phyloP scores from a whole-genome alignment of 1,140 invertebrate genomes.

The Pachypsylla venusta region DNA sequence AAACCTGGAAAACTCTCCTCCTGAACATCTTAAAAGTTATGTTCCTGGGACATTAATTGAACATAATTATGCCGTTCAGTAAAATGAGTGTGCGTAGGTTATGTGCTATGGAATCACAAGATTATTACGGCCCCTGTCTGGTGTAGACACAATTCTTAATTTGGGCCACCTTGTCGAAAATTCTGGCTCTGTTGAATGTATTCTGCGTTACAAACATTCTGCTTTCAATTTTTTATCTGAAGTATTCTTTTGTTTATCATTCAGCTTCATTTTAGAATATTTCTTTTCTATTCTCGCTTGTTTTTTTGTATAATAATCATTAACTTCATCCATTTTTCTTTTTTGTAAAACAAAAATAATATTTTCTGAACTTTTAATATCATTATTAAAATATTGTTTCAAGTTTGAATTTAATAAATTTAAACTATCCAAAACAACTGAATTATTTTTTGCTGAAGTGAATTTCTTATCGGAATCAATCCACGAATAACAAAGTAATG shows the following conservation, averaged over 20 bases:
- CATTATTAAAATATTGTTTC: neutral
- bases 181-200: no score
- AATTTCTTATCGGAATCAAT: neutral
- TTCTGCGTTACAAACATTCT: no score
- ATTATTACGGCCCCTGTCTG: no score
- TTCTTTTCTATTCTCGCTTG: conserved; percentile 16
- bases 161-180: no score
- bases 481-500: neutral
- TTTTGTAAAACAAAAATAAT: conserved; percentile 13
- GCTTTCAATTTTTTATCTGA: no score
- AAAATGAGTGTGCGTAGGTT: no score
- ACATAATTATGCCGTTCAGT: no score
- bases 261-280: conserved; percentile 12
- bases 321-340: conserved; percentile 24
- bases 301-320: conserved; percentile 21
- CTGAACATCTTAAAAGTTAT: no score
- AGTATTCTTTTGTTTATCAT: neutral
- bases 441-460: neutral
- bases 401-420: neutral
- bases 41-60: no score
- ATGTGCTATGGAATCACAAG: no score
- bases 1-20: no score
- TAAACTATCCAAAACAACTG: neutral
- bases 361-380: neutral
- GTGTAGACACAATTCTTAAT: no score